A percentile compares a stretch with the other conserved stretches of the same genome.
phyloP scores from a whole-genome alignment of 2,113 vertebrate genomes.

The Rhinoderma darwinii region DNA sequence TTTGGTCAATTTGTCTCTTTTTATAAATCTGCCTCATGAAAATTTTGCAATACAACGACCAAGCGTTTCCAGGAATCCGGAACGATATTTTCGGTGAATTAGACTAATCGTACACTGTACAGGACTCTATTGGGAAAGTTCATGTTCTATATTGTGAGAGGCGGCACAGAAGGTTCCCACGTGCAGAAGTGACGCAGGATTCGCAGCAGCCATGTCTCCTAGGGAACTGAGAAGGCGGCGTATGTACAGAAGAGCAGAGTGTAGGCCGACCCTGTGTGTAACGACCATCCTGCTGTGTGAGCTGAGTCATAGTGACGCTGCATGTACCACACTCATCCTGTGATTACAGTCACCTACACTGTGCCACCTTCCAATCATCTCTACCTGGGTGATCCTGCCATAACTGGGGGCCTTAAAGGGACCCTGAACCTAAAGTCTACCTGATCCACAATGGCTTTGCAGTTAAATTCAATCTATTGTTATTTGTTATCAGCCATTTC shows the following conservation, averaged over 20 bases:
- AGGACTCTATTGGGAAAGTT: background rate
- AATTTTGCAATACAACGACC: background rate
- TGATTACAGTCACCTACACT: background rate
- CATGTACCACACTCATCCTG: background rate
- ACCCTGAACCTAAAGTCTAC: background rate
- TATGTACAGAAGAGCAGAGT: background rate
- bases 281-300: background rate
- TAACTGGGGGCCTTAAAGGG: background rate
- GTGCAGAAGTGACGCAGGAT: background rate
- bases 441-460: background rate
- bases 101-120: background rate
- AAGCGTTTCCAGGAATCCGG: background rate
- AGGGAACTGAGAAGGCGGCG: slow-evolving; percentile 9
- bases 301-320: background rate
- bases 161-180: background rate
- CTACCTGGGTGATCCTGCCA: too few relatives aligned
- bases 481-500: background rate
- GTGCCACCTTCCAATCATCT: too few relatives aligned
- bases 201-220: slow-evolving; percentile 16
- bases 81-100: background rate
- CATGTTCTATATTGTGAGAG: background rate
- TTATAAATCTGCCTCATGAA: background rate
- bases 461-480: background rate
- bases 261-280: slow-evolving; percentile 3
- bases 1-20: background rate